These are phyloP conservation scores for Ascaphus truei DNA, from an alignment of 2,113 vertebrate species.

Conservation along the genomic window DNA sequence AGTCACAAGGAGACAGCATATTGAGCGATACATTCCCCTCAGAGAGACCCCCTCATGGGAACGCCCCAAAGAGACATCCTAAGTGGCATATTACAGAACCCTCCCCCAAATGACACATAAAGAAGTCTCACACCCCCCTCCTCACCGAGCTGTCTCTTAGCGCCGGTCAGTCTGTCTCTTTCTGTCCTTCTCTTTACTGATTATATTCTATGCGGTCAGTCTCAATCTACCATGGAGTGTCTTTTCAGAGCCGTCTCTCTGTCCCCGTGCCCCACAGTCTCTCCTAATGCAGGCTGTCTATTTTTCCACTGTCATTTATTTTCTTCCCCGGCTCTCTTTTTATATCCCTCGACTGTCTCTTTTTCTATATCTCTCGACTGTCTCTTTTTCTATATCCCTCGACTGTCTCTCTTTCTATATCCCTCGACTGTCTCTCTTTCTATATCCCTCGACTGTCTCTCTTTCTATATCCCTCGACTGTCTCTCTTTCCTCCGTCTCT, in stretches of 20 bases:
- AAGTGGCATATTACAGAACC: too few relatives aligned
- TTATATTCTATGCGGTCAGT: neutral
- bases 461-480: neutral
- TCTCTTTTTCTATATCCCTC: neutral
- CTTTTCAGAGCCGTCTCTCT: neutral
- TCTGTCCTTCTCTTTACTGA: neutral
- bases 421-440: neutral
- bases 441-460: neutral
- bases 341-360: neutral
- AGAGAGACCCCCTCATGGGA: too few relatives aligned
- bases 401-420: neutral
- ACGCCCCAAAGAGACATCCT: too few relatives aligned
- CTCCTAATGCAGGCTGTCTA: too few relatives aligned
- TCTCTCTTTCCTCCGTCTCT: constrained; percentile 1
- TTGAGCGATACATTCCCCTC: too few relatives aligned
- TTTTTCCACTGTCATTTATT: constrained; percentile 2
- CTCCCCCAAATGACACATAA: too few relatives aligned
- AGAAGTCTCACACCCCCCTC: neutral
- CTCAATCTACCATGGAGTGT: neutral
- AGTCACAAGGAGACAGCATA: too few relatives aligned
- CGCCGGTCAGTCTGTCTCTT: neutral
- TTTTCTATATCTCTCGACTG: too few relatives aligned
- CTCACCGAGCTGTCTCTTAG: constrained; percentile 1
- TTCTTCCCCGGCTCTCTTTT: neutral
- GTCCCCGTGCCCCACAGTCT: neutral